Evolutionary conservation across 2,113 vertebrate species (phyloP).

Genomic region (Baryphthengus martii): DNA sequence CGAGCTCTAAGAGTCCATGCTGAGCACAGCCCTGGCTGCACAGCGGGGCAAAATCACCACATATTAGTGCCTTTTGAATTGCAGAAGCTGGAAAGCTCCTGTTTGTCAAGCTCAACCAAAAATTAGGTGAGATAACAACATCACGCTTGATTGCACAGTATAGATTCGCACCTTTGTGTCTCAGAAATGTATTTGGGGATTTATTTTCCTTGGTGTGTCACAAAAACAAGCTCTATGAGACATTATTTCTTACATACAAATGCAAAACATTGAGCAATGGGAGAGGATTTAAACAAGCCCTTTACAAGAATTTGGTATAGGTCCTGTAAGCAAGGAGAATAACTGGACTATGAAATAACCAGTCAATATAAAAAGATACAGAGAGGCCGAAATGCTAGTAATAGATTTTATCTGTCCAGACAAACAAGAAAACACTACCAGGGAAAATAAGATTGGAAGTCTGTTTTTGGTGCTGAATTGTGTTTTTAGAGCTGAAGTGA

Average conservation of each 20-base stretch:
- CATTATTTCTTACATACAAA: background rate
- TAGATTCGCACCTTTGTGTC: background rate
- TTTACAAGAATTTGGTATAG: background rate
- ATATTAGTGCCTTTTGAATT: fast-evolving
- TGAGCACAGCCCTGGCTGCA: background rate
- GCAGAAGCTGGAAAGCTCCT: background rate
- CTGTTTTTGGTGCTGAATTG: background rate
- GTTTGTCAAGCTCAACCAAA: background rate
- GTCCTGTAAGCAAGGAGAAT: background rate
- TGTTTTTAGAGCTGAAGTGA: background rate
- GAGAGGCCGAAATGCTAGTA: background rate
- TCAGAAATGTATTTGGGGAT: background rate
- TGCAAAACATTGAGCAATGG: background rate
- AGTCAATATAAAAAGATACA: background rate
- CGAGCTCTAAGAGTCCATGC: background rate
- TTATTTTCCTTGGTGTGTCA: background rate
- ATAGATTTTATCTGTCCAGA: background rate
- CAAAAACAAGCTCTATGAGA: background rate
- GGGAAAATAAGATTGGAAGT: background rate
- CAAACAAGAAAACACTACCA: background rate
- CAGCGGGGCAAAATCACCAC: background rate
- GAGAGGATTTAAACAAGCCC: background rate
- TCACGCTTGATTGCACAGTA: background rate
- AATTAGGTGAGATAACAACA: background rate
- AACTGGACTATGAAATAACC: background rate